Evolutionary conservation across 2,888 invertebrate genomes (phyloP), one percentile per base, ranked within the genome.

Genomic region (Tenthredo amoena): DNA sequence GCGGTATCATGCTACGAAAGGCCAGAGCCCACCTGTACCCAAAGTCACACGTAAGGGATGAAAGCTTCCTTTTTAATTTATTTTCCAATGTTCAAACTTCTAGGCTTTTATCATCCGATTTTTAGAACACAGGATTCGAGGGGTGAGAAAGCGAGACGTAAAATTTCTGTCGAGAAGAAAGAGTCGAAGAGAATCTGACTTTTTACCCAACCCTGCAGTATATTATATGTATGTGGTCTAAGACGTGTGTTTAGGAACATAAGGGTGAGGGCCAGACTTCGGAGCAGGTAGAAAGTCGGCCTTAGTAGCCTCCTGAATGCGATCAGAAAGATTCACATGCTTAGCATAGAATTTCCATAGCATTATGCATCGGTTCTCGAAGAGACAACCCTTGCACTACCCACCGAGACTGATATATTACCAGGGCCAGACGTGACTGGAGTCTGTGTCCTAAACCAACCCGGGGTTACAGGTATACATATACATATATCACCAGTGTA

Each of bases 331-430:
- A 84, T 84, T 72, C 58, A 77, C 62, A 58, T 58, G 79, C 86
- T 86, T 85, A 85, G 86, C 87, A 88, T 88, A 87, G 88, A 88
- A 90, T 90, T 89, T 89, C 89, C 89, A 88, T 88, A 88, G 86
- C 89, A 89, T 91, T 90, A 74, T 12, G 21, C 43, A 43, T 43
- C n/a, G 21, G 40, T 26, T 74, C 21, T 74, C 21, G 21, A 74
- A 43, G 3, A 74, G 9, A n/a, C 74, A 74, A 74, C 74, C 74
- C 74, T 74, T 74, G 21, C 74, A 68, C 31, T 74, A 74, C 47
- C 43, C 74, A 10, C 40, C 40, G 74, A 74, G 74, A 74, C 74
- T 74, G 74, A 74, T 74, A 74, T 74, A 74, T 74, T 74, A 31
- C 74, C 10, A 15, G 15, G 43, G 34, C 26, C 15, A 68, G 34